Base-by-base conservation (phyloP, 2,113 vertebrate genomes). In the Tauraco erythrolophus region DNA sequence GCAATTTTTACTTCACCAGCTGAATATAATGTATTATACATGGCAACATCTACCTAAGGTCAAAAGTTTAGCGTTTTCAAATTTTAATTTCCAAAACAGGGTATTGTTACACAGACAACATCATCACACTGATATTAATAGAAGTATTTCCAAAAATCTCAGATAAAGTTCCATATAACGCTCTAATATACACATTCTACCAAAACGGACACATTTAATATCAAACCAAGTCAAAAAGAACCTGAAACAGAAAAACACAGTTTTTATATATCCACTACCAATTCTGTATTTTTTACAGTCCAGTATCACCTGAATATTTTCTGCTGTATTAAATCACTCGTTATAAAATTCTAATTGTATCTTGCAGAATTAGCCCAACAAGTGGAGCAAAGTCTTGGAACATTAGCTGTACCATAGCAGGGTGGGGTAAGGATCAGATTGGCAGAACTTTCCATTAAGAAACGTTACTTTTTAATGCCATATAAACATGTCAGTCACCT, bases 1-100 rank as follows among this genome's bases (percentile, higher is more conserved):
- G 76, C 43, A 79, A 89, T 94, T 97, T 69, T 92, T 84, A 97
- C 89, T 90, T 97, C 53, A 89, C 64, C 39, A 57, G 71, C 88
- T 92, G 80, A 85, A 96, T 53, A 58, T 72, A 97, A 94, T 92
- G 46, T 65, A 93, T 96, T 96, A 95, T 85, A 96, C 48, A 97
- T 28, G 91, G 81, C 60, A 95, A 97, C 86, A 88, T 94, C 69
- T 94, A 97, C 33, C 51, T 56, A 79, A 94, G 95, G 97, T 97
- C 95, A 97, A 93, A 97, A 97, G 94, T 95, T 97, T 86, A 95
- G 41, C 58, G 35, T 95, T 98, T 98, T 94, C 88, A 71, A 86
- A 76, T 92, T 93, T 89, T 92, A 94, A 92, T 84, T 94, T 97
- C 89, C 93, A 76, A 51, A 71, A 60, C 21, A 62, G 30, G 11